Conservation (phyloP, 2,113 vertebrate species). For the Sylvia atricapilla region DNA sequence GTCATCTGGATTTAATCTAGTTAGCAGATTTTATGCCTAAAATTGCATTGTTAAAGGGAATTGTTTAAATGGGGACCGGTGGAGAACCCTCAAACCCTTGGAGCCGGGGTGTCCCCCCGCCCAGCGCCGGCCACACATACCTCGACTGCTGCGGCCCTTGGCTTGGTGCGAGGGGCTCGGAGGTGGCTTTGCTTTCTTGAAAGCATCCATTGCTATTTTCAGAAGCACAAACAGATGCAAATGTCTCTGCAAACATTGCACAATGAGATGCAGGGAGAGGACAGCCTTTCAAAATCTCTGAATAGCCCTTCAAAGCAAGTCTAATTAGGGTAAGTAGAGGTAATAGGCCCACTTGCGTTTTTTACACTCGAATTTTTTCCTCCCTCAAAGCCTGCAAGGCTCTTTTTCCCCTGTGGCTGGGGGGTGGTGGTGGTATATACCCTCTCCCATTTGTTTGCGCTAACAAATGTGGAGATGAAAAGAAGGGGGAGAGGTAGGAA, state of each 20-base stretch:
- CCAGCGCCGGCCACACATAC: slow-evolving; percentile 40
- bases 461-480: slow-evolving; percentile 63
- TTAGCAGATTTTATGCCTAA: slow-evolving; percentile 81
- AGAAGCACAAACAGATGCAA: slow-evolving; percentile 95
- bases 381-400: slow-evolving; percentile 73
- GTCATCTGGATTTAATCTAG: slow-evolving; percentile 79
- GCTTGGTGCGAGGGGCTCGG: neutral
- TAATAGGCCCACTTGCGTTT: slow-evolving; percentile 86
- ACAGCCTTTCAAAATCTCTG: slow-evolving; percentile 74
- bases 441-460: slow-evolving; percentile 75
- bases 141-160: slow-evolving; percentile 42
- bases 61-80: slow-evolving; percentile 76
- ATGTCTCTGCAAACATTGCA: slow-evolving; percentile 86
- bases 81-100: slow-evolving; percentile 60
- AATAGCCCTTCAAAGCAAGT: slow-evolving; percentile 88
- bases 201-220: slow-evolving; percentile 72
- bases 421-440: neutral
- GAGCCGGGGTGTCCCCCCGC: neutral
- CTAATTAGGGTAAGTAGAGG: slow-evolving; percentile 93
- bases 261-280: slow-evolving; percentile 81
- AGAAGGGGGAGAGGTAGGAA: neutral
- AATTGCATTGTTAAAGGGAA: slow-evolving; percentile 78
- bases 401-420: slow-evolving; percentile 67
- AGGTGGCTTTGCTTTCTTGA: slow-evolving; percentile 71
- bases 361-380: slow-evolving; percentile 75